Evolutionary conservation across 2,113 vertebrate genomes (phyloP).

Genomic region (Tor tambroides): DNA sequence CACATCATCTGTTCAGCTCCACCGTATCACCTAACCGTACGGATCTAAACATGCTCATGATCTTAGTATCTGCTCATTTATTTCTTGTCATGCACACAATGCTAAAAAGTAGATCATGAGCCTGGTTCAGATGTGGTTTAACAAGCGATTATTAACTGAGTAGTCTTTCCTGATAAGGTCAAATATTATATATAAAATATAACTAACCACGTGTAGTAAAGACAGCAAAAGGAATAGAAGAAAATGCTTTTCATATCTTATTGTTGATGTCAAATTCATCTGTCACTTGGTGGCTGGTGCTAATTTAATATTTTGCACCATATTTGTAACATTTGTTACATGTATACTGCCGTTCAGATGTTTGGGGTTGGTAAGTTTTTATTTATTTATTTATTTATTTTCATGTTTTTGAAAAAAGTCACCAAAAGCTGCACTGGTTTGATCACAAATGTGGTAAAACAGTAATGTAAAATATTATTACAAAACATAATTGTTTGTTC

Average conservation of each 20-base stretch:
- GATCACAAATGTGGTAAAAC: too few relatives aligned
- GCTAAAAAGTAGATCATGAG: not conserved
- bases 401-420: too few relatives aligned
- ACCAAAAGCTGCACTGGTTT: not conserved
- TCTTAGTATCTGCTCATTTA: not conserved
- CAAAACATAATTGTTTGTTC: too few relatives aligned
- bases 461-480: too few relatives aligned
- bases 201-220: not conserved
- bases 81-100: not conserved
- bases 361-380: too few relatives aligned
- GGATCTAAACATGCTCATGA: not conserved
- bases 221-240: too few relatives aligned
- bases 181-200: not conserved
- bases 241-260: not conserved
- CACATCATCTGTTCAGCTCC: conserved; percentile 13
- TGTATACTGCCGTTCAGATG: too few relatives aligned
- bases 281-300: not conserved
- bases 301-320: not conserved
- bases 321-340: not conserved
- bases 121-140: not conserved
- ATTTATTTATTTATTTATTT: too few relatives aligned
- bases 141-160: not conserved
- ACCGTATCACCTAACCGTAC: not conserved
- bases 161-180: not conserved
- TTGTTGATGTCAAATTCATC: not conserved